A percentile compares a stretch with the other conserved stretches of the same genome.
Evolutionary conservation across 1,140 invertebrate genomes (phyloP).

Genomic region (Brachionus manjavacas): DNA sequence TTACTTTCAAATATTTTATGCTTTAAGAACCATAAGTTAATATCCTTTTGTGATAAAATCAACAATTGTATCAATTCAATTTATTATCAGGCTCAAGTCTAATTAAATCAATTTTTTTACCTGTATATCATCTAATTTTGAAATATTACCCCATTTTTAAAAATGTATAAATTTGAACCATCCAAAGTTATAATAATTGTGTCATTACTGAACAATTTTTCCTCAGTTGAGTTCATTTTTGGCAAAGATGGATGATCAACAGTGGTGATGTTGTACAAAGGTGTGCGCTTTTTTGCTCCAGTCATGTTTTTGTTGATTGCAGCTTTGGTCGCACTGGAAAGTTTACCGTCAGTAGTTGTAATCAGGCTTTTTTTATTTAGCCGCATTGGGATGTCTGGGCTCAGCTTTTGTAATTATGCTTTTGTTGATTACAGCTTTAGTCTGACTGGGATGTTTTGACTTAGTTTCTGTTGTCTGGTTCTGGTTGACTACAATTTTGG

Average conservation of each 20-base stretch:
- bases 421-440: background rate
- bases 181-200: background rate
- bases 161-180: background rate
- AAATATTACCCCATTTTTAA: background rate
- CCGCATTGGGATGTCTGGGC: background rate
- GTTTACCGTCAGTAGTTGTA: background rate
- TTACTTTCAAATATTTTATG: background rate
- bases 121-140: background rate
- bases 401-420: background rate
- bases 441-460: background rate
- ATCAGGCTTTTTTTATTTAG: background rate
- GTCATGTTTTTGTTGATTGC: background rate
- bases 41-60: background rate
- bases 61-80: background rate
- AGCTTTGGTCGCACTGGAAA: background rate
- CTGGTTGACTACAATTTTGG: background rate
- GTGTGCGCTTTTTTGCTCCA: background rate
- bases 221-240: background rate
- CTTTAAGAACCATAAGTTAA: background rate
- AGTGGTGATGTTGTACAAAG: background rate
- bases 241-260: background rate
- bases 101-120: background rate
- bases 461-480: background rate
- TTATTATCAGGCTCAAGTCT: background rate
- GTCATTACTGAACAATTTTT: background rate